Conservation (phyloP, 2,888 invertebrate genomes). For the Polymixis flavicincta region DNA sequence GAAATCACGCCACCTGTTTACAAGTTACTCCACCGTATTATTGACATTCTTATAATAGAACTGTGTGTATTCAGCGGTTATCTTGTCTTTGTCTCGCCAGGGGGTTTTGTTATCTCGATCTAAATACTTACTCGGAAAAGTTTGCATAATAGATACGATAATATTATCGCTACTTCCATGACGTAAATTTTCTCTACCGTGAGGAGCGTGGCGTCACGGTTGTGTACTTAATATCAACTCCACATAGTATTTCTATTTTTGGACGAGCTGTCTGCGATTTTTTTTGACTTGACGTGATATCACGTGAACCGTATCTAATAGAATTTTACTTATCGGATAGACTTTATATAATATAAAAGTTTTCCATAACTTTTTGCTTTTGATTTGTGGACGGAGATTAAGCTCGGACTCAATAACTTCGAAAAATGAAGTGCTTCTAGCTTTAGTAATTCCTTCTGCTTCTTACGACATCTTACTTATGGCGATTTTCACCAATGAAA, state of each 20-base stretch:
- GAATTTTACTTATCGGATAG: neutral
- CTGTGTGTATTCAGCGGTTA: slow-evolving; percentile 39
- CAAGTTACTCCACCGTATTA: slow-evolving; percentile 31
- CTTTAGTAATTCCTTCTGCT: neutral
- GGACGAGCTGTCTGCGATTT: neutral
- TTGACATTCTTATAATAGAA: slow-evolving; percentile 47
- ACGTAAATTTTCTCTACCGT: slow-evolving; percentile 26
- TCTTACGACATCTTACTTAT: neutral
- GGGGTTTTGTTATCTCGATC: slow-evolving; percentile 60
- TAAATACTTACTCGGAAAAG: slow-evolving; percentile 48
- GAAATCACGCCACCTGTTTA: slow-evolving; percentile 26
- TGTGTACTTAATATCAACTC: slow-evolving; percentile 9
- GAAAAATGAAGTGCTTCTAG: neutral
- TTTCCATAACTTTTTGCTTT: neutral
- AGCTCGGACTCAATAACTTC: neutral
- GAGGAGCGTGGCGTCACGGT: slow-evolving; percentile 38
- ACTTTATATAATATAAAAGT: no score
- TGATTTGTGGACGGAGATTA: no score
- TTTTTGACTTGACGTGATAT: neutral
- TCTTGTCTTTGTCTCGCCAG: slow-evolving; percentile 60
- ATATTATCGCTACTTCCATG: slow-evolving; percentile 44
- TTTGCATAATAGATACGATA: slow-evolving; percentile 51
- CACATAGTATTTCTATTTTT: slow-evolving; percentile 20
- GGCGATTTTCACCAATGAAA: no score
- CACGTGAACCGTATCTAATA: neutral